Conservation (phyloP, 2,888 invertebrate species). For the Nomada fabriciana region DNA sequence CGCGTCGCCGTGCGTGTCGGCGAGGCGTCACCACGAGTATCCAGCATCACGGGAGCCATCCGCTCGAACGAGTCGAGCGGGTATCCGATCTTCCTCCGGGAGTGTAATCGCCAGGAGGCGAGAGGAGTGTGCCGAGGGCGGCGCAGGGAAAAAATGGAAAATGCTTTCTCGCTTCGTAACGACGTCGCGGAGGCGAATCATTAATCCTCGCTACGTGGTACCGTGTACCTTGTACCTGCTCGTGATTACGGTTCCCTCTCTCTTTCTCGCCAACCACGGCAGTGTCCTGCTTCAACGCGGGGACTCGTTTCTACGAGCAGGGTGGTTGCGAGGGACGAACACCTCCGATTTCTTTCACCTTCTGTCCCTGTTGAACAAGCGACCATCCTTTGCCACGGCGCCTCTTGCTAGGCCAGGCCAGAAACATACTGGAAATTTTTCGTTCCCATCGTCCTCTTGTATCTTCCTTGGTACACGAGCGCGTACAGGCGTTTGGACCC, state of each 20-base stretch:
- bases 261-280: constrained; percentile 22
- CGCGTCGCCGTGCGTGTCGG: constrained; percentile 27
- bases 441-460: constrained; percentile 10
- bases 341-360: constrained; percentile 57
- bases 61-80: constrained; percentile 46
- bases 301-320: constrained; percentile 27
- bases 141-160: constrained; percentile 68
- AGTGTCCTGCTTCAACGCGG: constrained; percentile 14
- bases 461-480: constrained; percentile 30
- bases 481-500: constrained; percentile 4
- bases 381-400: constrained; percentile 33
- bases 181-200: constrained; percentile 77
- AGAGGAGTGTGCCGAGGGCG: constrained; percentile 53
- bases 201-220: constrained; percentile 73
- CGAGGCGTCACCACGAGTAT: constrained; percentile 34
- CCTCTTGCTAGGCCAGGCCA: constrained; percentile 14
- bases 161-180: constrained; percentile 74
- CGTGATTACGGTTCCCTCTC: constrained; percentile 72
- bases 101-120: constrained; percentile 56
- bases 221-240: constrained; percentile 73
- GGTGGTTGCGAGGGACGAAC: constrained; percentile 51
- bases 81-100: constrained; percentile 28
- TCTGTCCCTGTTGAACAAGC: constrained; percentile 53
- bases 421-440: constrained; percentile 41
- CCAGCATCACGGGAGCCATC: constrained; percentile 44